A percentile compares a stretch with the other conserved stretches of the same genome.
Evolutionary conservation across 2,797 vertebrate genomes (phyloP).

Genomic region (Heterohyrax brucei): DNA sequence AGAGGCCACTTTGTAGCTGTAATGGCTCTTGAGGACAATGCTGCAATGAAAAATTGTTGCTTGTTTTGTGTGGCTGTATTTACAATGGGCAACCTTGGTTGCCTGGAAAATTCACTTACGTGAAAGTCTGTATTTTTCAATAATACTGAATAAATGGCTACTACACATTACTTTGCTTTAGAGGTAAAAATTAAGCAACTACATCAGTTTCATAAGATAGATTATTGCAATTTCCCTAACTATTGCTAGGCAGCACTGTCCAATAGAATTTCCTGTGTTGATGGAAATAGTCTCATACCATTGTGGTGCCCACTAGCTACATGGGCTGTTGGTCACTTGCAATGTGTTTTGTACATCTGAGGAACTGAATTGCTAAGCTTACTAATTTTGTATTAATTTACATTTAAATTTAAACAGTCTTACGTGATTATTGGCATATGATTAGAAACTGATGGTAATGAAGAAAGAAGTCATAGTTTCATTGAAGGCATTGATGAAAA

Average conservation of each 20-base stretch:
- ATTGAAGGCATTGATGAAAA: no score
- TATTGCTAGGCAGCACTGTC: not conserved
- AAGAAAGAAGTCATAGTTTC: no score
- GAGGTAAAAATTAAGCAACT: not conserved
- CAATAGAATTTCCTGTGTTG: not conserved
- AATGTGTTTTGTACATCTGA: not conserved
- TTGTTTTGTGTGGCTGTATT: not conserved
- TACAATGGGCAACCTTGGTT: not conserved
- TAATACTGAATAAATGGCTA: not conserved
- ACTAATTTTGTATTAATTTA: not conserved
- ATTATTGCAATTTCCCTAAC: not conserved
- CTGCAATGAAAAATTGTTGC: not conserved
- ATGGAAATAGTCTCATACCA: not conserved
- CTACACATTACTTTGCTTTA: not conserved
- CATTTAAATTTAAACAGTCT: not conserved
- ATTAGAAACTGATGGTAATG: no score
- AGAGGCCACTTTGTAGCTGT: not conserved
- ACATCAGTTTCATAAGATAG: not conserved
- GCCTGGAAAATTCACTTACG: not conserved
- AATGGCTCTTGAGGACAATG: not conserved
- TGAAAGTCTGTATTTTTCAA: not conserved
- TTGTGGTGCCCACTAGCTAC: not conserved
- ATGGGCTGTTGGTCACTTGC: not conserved
- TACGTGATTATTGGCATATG: no score
- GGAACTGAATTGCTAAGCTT: not conserved